phyloP scores from a whole-genome alignment of 2,797 vertebrate genomes.

The Pristis pectinata region DNA sequence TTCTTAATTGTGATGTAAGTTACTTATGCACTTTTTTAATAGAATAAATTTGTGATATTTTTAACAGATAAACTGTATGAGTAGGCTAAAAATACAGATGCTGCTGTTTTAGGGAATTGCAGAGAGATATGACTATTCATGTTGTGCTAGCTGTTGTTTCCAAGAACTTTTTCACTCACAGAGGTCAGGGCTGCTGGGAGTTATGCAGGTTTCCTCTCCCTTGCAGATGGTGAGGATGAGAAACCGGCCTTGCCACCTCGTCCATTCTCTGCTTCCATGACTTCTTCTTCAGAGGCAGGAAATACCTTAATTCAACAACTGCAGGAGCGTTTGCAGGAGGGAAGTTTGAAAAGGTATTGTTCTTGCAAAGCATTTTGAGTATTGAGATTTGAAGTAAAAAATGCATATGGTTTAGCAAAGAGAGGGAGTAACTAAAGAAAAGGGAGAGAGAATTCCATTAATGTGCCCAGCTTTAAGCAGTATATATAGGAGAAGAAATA shows the following conservation, averaged over 20 bases:
- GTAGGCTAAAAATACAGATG: not conserved
- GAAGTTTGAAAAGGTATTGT: conserved; percentile 57
- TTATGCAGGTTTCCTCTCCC: not conserved
- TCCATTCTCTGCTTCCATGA: conserved; percentile 41
- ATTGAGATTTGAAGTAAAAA: too few species aligned
- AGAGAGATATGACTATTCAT: too few species aligned
- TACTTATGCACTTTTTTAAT: not conserved
- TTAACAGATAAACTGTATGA: not conserved
- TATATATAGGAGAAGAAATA: not conserved
- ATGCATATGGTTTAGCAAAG: too few species aligned
- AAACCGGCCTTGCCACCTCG: conserved; percentile 47
- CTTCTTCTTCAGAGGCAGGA: conserved; percentile 41
- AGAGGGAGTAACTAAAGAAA: not conserved
- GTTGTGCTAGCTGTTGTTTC: not conserved
- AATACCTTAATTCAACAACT: conserved; percentile 49
- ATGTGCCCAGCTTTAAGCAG: not conserved
- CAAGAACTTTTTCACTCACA: not conserved
- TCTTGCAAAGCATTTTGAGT: not conserved
- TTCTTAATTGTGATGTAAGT: not conserved
- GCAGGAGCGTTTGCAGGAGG: conserved; percentile 61
- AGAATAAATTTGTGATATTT: not conserved
- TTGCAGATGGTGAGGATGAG: conserved; percentile 64
- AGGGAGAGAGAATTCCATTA: too few species aligned
- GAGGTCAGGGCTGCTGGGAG: not conserved
- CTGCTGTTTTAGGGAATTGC: not conserved